Base-by-base conservation (phyloP, 2,888 invertebrate genomes). In the Spatulosminthurus flaviceps region DNA sequence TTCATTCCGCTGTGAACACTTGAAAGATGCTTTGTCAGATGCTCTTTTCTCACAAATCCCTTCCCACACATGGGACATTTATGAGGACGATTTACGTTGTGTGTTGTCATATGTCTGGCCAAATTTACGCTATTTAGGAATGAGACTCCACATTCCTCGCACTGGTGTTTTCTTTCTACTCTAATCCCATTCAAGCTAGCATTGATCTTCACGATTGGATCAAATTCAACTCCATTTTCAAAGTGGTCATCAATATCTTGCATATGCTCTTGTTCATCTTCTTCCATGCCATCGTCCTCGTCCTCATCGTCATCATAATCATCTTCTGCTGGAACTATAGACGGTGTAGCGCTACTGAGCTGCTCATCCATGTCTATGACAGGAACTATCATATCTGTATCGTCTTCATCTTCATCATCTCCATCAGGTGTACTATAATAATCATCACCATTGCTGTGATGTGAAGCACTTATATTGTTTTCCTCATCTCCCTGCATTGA, bases 1-100 rank as follows among this genome's bases (percentile, higher is more conserved):
- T 84, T 83, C 80, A 82, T 81, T 41, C 83, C 83, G 24, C 76
- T 75, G 64, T 84, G 84, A 22, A 84, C 84, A n/a, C 82, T 83
- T 0, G 81, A 81, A 16, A 83, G 43, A 78, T 84, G 84, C 43
- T 84, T 83, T 22, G 82, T 83, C 69, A 84, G 74, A 70, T 84
- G 83, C 42, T 84, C 84, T 43, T 84, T 83, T 24, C 84, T 66
- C 19, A 84, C 76, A 60, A 84, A 84, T 21, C 84, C 81, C 78
- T 84, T 83, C 13, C 79, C 80, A 71, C 84, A 84, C 16, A 84
- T 74, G 0, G 77, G n/a, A 70, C 84, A 84, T 43, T 83, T 83
- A 51, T 83, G 83, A 2, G 84, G 83, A 28, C 84, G 81, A 60
- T 81, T 70, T n/a, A 81, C 70, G 43, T 76, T 80, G 61, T 83